These are phyloP conservation scores for Meta bourneti DNA, from an alignment of 2,888 invertebrate genomes.

Conservation along the genomic window DNA sequence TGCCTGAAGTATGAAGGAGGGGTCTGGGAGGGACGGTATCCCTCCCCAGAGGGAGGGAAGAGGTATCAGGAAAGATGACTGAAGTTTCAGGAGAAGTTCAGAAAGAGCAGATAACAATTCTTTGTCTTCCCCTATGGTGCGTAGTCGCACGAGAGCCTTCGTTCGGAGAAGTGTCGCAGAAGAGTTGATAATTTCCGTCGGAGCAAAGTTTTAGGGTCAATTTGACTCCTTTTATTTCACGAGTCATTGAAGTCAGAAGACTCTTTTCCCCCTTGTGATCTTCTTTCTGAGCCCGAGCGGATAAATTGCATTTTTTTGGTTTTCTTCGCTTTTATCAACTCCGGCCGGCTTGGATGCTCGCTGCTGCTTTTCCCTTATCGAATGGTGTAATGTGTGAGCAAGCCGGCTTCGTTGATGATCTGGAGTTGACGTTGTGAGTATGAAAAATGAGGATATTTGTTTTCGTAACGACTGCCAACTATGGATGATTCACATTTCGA, in stretches of 20 bases:
- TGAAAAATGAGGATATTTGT: background rate
- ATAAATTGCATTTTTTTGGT: background rate
- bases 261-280: background rate
- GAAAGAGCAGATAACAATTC: slow-evolving; percentile 40
- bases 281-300: background rate
- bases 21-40: background rate
- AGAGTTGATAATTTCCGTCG: slow-evolving; percentile 42
- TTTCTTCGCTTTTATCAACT: background rate
- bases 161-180: slow-evolving; percentile 14
- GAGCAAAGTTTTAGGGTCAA: slow-evolving; percentile 27
- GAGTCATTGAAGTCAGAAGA: slow-evolving; percentile 47
- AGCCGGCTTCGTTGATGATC: background rate
- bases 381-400: too few relatives aligned
- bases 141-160: background rate
- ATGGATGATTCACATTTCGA: too few relatives aligned
- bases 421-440: background rate
- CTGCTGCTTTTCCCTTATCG: too few relatives aligned
- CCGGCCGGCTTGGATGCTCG: background rate
- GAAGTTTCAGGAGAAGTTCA: slow-evolving; percentile 45
- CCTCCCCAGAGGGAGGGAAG: slow-evolving; percentile 5
- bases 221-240: slow-evolving; percentile 40
- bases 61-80: slow-evolving; percentile 51
- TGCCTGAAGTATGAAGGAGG: slow-evolving; percentile 13
- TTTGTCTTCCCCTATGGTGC: slow-evolving; percentile 1
- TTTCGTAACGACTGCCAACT: background rate